Evolutionary conservation across 92 coral and sea anemone genomes (phyloP).

Genomic region (Porites cylindrica): DNA sequence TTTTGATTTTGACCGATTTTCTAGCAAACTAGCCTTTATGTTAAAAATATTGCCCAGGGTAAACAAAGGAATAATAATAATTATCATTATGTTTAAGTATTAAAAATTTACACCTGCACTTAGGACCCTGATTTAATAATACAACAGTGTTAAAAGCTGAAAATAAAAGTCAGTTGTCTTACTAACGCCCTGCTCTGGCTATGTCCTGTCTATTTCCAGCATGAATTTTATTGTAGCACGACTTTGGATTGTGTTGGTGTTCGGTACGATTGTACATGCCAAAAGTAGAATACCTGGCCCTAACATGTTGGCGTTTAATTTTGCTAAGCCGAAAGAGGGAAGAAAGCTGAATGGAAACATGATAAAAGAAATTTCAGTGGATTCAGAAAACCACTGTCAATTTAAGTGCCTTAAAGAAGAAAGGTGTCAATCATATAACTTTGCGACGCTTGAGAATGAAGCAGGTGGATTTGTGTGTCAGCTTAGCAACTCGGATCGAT

Average conservation of each 20-base stretch:
- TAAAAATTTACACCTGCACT: no score
- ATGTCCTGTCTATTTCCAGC: no score
- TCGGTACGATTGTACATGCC: neutral
- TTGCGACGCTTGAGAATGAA: neutral
- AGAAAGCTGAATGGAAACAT: neutral
- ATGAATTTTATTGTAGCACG: no score
- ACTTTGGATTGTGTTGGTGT: neutral
- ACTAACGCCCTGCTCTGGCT: no score
- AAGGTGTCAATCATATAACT: constrained; percentile 12
- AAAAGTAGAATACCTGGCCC: neutral
- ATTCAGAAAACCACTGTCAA: neutral
- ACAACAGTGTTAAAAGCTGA: no score
- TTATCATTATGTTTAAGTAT: no score
- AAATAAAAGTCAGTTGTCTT: no score
- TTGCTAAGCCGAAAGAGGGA: constrained; percentile 1
- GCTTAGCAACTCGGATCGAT: constrained; percentile 29
- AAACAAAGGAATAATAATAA: no score
- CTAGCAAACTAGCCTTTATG: no score
- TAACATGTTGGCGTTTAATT: constrained; percentile 10
- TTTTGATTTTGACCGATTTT: no score
- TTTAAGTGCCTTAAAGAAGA: constrained; percentile 8
- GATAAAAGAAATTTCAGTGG: constrained; percentile 4
- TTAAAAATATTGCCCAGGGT: no score
- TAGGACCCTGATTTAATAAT: no score
- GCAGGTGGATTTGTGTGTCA: neutral